phyloP scores from a whole-genome alignment of 2,113 vertebrate species.

The Colaptes auratus region DNA sequence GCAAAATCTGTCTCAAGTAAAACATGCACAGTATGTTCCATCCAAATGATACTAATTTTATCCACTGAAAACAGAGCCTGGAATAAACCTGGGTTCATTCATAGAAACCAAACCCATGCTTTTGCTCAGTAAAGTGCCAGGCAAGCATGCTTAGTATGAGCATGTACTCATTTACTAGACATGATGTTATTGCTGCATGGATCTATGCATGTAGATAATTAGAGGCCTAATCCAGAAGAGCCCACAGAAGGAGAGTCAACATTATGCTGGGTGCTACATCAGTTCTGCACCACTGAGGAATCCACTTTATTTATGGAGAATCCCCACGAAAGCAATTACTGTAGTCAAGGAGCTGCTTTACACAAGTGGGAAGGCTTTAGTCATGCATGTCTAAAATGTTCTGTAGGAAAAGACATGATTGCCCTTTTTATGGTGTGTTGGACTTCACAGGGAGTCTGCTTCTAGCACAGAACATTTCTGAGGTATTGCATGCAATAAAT shows the following conservation, averaged over 20 bases:
- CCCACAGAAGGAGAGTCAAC: not conserved
- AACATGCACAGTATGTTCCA: not conserved
- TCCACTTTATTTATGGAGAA: not conserved
- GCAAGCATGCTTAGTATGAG: not conserved
- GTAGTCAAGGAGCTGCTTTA: not conserved
- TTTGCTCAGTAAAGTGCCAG: not conserved
- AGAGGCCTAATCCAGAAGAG: not conserved
- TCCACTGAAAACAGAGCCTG: not conserved
- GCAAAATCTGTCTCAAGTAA: constrained; percentile 6
- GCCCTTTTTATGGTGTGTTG: not conserved
- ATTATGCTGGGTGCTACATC: not conserved
- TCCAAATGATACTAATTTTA: not conserved
- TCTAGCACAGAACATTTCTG: not conserved
- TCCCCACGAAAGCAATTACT: not conserved
- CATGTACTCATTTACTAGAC: not conserved
- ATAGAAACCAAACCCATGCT: not conserved
- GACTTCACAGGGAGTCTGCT: not conserved
- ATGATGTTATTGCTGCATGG: not conserved
- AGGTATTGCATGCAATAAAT: not conserved
- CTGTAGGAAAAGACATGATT: not conserved
- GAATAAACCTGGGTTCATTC: not conserved
- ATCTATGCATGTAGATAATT: not conserved
- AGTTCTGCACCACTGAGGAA: not conserved
- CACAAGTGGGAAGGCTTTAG: not conserved
- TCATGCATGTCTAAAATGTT: not conserved